Evolutionary conservation across 2,797 vertebrate species (phyloP).

Genomic region (Zalophus californianus): DNA sequence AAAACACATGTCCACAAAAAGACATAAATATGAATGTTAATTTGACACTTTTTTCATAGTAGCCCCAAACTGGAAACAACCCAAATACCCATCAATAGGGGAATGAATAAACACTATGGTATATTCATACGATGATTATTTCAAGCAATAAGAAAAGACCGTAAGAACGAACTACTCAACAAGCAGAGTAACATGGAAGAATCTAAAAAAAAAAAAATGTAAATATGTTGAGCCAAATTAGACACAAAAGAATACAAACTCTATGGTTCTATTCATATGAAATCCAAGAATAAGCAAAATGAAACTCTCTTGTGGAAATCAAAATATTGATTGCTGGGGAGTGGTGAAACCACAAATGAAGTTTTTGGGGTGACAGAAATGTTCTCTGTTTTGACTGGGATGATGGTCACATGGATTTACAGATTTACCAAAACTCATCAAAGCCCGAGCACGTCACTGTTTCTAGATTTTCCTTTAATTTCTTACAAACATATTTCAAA

Average conservation of each 20-base stretch:
- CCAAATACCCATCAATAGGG: background rate
- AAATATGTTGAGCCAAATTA: background rate
- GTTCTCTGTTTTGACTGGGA: background rate
- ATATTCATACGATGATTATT: background rate
- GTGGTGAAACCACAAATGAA: background rate
- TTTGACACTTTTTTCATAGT: background rate
- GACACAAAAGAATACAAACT: background rate
- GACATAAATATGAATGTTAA: background rate
- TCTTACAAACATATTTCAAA: background rate
- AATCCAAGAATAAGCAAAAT: conserved; percentile 7
- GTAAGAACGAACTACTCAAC: background rate
- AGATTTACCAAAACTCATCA: background rate
- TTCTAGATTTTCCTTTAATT: background rate
- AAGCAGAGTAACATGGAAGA: background rate
- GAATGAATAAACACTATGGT: background rate
- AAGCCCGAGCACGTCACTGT: background rate
- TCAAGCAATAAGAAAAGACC: background rate
- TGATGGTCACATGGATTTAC: background rate
- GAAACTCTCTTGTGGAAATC: background rate
- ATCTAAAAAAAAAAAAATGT: background rate
- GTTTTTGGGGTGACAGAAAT: background rate
- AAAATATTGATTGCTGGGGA: background rate
- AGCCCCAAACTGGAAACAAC: background rate
- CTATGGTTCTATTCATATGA: background rate
- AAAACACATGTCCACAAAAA: background rate